Evolutionary conservation across 1,140 invertebrate genomes (phyloP).

Genomic region (Oppia nitens): DNA sequence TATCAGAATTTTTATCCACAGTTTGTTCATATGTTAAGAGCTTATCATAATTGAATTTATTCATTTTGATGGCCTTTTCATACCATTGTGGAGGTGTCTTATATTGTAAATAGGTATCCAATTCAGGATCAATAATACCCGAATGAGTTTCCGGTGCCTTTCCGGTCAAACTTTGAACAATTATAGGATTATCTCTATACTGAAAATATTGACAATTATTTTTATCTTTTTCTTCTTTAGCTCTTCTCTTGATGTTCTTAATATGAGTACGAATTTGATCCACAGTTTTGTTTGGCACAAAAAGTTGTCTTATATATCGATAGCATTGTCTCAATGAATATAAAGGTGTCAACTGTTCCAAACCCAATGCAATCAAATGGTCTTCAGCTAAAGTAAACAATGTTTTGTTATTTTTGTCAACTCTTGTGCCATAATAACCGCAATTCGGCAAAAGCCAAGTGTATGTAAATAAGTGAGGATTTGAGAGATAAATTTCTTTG

Average conservation of each 20-base stretch:
- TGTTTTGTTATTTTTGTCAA: background rate
- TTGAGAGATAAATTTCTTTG: background rate
- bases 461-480: background rate
- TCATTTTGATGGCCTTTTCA: background rate
- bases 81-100: background rate
- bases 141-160: background rate
- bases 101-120: background rate
- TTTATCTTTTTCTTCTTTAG: background rate
- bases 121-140: background rate
- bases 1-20: background rate
- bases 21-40: no score
- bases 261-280: conserved; percentile 2
- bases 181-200: background rate
- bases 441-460: background rate
- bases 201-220: no score
- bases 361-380: conserved; percentile 3
- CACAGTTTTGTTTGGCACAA: background rate
- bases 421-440: background rate
- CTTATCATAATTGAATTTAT: no score
- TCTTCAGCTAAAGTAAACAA: conserved; percentile 5
- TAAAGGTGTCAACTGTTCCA: conserved; percentile 3
- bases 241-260: background rate
- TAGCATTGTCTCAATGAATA: background rate
- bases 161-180: background rate
- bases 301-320: background rate